A percentile compares a stretch with the other conserved stretches of the same genome.
Evolutionary conservation across 1,140 invertebrate species (phyloP).

Genomic region (Drosophila navojoa): DNA sequence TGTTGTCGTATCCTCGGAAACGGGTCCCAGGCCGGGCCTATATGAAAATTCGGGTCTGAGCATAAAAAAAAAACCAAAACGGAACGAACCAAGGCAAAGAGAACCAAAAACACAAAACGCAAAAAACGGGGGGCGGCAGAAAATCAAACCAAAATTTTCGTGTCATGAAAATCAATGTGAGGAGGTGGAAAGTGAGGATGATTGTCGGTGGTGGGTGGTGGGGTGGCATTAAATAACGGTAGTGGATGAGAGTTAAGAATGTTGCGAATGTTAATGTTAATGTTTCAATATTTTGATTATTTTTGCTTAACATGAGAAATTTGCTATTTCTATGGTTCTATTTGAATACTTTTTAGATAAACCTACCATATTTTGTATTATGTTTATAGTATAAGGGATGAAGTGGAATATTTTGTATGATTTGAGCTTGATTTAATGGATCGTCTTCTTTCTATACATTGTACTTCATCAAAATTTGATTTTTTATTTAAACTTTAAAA

Average conservation of each 20-base stretch:
- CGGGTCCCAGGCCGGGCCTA: constrained; percentile 88
- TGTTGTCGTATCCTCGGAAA: constrained; percentile 83
- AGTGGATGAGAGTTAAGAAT: constrained; percentile 55
- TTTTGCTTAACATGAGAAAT: background rate
- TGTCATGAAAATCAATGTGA: constrained; percentile 33
- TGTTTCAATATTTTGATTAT: background rate
- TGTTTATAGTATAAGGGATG: no score
- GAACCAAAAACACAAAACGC: constrained; percentile 43
- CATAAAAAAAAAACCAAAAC: constrained; percentile 78
- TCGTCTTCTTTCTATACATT: no score
- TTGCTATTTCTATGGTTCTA: background rate
- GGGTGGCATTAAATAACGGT: constrained; percentile 23
- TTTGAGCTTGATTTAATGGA: no score
- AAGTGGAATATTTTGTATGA: no score
- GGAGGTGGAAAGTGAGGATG: constrained; percentile 12
- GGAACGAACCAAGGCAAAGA: constrained; percentile 54
- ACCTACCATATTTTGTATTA: no score
- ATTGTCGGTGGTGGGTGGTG: constrained; percentile 5
- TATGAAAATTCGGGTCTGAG: constrained; percentile 93
- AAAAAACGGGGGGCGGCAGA: constrained; percentile 76
- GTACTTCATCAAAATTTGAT: no score
- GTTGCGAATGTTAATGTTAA: constrained; percentile 50
- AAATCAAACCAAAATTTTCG: constrained; percentile 1
- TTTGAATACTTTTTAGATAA: background rate
- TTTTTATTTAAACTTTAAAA: no score